Base-by-base conservation (phyloP, 2,113 vertebrate species). In the Australoheros scitulus region DNA sequence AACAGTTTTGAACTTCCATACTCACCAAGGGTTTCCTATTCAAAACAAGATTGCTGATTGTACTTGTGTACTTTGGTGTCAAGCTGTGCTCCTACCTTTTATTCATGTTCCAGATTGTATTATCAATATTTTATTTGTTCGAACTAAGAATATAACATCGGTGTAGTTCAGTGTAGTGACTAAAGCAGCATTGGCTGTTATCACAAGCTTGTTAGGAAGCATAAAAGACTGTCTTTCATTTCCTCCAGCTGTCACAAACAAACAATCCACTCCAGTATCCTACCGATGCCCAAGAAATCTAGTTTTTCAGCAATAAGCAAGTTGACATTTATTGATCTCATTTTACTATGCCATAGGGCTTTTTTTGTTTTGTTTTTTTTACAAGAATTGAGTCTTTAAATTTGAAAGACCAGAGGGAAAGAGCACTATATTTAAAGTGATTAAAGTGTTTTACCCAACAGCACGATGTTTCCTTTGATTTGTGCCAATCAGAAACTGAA, bases 101-200 rank as follows among this genome's bases (percentile, higher is more conserved):
- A 61, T 87, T 89, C 86, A 79, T 78, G 83, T 79, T 91, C 75
- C 86, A 88, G 56, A 86, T 79, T 89, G 56, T 82, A n/a, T 83
- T 80, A 87, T 92, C 82, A 82, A 88, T 89, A 87, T 88, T 92
- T 87, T 13, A 89, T 91, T 78, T 55, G 29, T 87, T 74, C 47
- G 55, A 89, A 80, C 38, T 55, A 68, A 82, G 36, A 85, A 81
- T 87, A 80, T 77, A 86, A 81, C 57, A 89, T 82, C 26, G 26
- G 26, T 26, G 26, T 26, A 26, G 26, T 72, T 77, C 61, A 82
- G 59, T 68, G 80, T 26, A 13, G 60, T 72, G 80, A 84, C 58
- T 84, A 63, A 83, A 85, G 57, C 55, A 34, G 14, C 8, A 11
- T 72, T 84, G 58, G 79, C 78, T 87, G n/a, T 79, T 81, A 75